These are phyloP conservation scores for Ranitomeya imitator DNA, from an alignment of 2,113 vertebrate species.

Conservation along the genomic window DNA sequence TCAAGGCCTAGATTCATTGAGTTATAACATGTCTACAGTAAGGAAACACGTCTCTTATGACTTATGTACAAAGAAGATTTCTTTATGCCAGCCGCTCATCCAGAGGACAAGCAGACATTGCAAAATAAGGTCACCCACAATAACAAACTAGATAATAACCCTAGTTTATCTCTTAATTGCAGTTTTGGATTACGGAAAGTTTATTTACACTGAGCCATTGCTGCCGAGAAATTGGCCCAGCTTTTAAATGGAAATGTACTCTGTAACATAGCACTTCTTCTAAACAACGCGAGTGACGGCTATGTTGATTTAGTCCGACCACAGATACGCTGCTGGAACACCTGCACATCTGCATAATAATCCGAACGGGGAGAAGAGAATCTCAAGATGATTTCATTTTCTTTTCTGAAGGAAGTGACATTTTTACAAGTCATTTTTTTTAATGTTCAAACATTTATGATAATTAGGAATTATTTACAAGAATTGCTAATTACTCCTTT, in stretches of 20 bases:
- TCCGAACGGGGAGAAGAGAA: neutral
- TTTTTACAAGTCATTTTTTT: neutral
- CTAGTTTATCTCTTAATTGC: constrained; percentile 41
- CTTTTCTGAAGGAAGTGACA: neutral
- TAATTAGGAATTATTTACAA: neutral
- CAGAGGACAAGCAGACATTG: constrained; percentile 36
- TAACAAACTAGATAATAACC: constrained; percentile 34
- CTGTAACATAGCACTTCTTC: constrained; percentile 28
- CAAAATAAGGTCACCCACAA: constrained; percentile 36
- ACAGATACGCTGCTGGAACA: constrained; percentile 6
- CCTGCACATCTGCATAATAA: constrained; percentile 30
- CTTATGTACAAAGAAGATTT: neutral
- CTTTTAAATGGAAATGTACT: constrained; percentile 51
- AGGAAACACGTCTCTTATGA: constrained; percentile 28
- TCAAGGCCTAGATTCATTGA: neutral
- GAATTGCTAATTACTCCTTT: neutral
- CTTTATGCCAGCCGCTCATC: constrained; percentile 24
- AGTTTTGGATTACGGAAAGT: constrained; percentile 37
- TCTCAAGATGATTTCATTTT: constrained; percentile 19
- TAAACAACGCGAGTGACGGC: constrained; percentile 26
- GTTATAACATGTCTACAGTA: neutral
- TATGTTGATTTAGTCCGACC: constrained; percentile 4
- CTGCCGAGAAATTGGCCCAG: constrained; percentile 25
- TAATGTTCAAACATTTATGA: neutral
- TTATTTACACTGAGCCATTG: constrained; percentile 23